Evolutionary conservation across 2,113 vertebrate genomes (phyloP).

Genomic region (Manacus vitellinus): DNA sequence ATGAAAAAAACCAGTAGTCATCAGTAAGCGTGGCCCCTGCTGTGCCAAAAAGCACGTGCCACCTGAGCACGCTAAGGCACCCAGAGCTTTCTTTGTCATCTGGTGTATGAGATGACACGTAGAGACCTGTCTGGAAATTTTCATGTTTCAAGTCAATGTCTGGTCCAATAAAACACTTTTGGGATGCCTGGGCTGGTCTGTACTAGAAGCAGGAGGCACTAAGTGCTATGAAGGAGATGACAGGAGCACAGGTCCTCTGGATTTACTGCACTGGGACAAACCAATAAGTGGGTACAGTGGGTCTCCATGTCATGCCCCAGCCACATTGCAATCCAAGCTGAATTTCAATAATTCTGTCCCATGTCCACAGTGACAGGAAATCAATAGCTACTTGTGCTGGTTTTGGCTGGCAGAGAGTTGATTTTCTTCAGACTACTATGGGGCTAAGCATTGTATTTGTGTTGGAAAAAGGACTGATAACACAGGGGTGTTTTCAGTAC

Average conservation of each 20-base stretch:
- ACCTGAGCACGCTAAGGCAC: background rate
- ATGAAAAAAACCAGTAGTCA: background rate
- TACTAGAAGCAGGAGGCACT: background rate
- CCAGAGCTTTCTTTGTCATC: background rate
- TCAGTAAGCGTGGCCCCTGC: background rate
- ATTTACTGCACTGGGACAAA: background rate
- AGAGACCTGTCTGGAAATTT: background rate
- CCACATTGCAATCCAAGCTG: background rate
- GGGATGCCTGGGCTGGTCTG: background rate
- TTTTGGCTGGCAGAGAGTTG: background rate
- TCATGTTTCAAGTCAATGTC: background rate
- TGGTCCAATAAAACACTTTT: background rate
- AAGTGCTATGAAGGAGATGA: rapidly evolving
- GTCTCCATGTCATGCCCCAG: background rate
- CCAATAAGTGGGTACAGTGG: background rate
- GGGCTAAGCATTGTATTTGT: background rate
- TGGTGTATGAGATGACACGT: background rate
- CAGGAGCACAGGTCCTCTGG: background rate
- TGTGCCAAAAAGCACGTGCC: background rate
- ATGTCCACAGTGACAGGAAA: background rate
- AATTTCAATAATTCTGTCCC: background rate
- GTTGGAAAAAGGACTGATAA: background rate
- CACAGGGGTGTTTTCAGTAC: background rate
- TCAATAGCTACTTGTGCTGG: background rate
- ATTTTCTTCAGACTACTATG: background rate